Base-by-base conservation (phyloP, 2,113 vertebrate genomes). In the Mungos mungo region DNA sequence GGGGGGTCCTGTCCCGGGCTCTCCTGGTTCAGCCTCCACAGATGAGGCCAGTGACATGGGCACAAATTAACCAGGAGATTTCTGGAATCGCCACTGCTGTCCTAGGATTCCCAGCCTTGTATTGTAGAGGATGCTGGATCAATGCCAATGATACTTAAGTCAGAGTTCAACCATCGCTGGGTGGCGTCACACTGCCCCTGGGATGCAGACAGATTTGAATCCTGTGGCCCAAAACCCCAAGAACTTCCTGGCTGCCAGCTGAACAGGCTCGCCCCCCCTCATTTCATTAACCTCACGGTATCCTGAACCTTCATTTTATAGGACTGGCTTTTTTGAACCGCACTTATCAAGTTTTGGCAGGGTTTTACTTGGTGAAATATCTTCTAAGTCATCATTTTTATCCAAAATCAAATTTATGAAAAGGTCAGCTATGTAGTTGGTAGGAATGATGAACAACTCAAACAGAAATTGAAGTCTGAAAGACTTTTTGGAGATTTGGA, bases 341-440 rank as follows among this genome's bases (percentile, higher is more conserved):
- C 54, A 91, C n/a, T 74, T 71, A 80, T n/a, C 41, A 77, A 47
- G 21, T 69, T 80, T 60, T 27, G 18, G 65, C 92, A 90, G 54
- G 16, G 31, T 69, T 90, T 88, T 74, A 74, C 47, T 69, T 25
- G 60, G 89, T 95, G n/a, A 86, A 7, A 83, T 80, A 72, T 77
- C 65, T 96, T 23, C 71, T 93, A 91, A 82, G 60, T 71, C 7
- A 25, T 79, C 65, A 60, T 91, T 97, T 98, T 95, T 74, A 90
- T 85, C 60, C 69, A 85, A 86, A 97, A 96, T 85, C 2, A 54
- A 47, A 83, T 94, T 96, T 86, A 71, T 14, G 13, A 57, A 94
- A 96, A 88, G 93, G 69, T 96, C 93, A 96, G 72, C 33, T 93
- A 52, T 88, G 54, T 88, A 63, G 72, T 91, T 92, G 93, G 90